Evolutionary conservation across 1,140 invertebrate species (phyloP).

Genomic region (Drosophila micromelanica): DNA sequence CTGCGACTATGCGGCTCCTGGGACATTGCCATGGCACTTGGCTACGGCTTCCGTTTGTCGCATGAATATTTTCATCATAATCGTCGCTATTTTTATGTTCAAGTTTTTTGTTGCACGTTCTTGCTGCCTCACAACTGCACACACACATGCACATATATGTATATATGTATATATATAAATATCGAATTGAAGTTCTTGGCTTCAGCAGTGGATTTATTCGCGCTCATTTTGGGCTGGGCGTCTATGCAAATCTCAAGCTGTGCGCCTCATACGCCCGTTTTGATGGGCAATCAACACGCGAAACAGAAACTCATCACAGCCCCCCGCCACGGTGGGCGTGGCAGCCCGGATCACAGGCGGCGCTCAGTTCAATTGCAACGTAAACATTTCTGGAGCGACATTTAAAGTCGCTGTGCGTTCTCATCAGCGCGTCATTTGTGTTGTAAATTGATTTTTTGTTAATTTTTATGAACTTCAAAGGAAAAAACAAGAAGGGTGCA

Average conservation of each 20-base stretch:
- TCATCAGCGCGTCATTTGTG: conserved; percentile 77
- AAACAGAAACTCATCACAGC: conserved; percentile 29
- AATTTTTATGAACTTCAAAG: conserved; percentile 81
- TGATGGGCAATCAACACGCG: conserved; percentile 77
- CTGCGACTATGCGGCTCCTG: conserved; percentile 18
- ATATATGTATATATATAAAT: background rate
- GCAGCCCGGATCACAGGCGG: conserved; percentile 57
- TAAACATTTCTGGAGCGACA: conserved; percentile 46
- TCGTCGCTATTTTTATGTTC: conserved; percentile 78
- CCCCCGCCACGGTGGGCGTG: conserved; percentile 52
- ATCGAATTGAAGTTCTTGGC: conserved; percentile 33
- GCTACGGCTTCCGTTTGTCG: conserved; percentile 70
- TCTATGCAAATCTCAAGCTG: conserved; percentile 70
- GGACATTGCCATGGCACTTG: conserved; percentile 44
- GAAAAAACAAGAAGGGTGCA: conserved; percentile 61
- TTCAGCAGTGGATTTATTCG: conserved; percentile 42
- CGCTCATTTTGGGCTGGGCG: background rate
- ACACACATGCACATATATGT: background rate
- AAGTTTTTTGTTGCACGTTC: conserved; percentile 25
- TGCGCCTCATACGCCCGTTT: conserved; percentile 47
- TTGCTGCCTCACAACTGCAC: background rate
- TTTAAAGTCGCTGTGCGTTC: conserved; percentile 30
- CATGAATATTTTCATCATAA: conserved; percentile 82
- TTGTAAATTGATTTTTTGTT: conserved; percentile 78
- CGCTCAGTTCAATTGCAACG: conserved; percentile 65